These are phyloP conservation scores for Cygnus buccinator DNA, from an alignment of 2,113 vertebrate genomes.

Conservation along the genomic window DNA sequence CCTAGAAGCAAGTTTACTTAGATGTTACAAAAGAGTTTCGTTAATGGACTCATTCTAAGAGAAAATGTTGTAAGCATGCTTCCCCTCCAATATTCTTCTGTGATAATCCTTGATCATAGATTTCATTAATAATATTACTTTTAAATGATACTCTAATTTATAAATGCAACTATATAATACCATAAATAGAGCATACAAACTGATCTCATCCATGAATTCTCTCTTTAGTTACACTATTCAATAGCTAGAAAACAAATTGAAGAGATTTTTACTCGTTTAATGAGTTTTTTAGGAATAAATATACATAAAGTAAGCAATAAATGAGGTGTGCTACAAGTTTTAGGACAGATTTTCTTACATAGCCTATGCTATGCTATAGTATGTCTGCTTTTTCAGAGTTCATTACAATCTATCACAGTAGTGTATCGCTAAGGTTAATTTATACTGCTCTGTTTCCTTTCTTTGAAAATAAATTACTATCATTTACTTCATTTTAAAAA, in stretches of 20 bases:
- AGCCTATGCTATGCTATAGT: background rate
- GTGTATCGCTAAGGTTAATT: background rate
- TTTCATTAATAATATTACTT: background rate
- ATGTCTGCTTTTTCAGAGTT: background rate
- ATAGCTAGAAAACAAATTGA: background rate
- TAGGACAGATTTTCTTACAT: background rate
- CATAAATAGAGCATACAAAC: constrained; percentile 1
- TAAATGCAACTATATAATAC: background rate
- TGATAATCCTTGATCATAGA: background rate
- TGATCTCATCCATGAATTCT: constrained; percentile 1
- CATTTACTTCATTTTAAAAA: background rate
- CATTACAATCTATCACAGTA: background rate
- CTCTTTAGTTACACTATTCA: background rate
- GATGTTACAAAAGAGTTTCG: background rate
- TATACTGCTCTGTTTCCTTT: background rate
- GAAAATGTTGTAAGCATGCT: background rate
- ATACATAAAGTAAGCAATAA: background rate
- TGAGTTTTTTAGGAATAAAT: background rate
- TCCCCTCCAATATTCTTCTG: background rate
- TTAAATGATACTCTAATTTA: background rate
- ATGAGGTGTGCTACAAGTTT: background rate
- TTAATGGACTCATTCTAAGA: background rate
- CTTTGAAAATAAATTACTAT: background rate
- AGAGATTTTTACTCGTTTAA: background rate
- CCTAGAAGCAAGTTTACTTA: background rate